Conservation (phyloP, 2,888 invertebrate species). For the Melinaea menophilus region DNA sequence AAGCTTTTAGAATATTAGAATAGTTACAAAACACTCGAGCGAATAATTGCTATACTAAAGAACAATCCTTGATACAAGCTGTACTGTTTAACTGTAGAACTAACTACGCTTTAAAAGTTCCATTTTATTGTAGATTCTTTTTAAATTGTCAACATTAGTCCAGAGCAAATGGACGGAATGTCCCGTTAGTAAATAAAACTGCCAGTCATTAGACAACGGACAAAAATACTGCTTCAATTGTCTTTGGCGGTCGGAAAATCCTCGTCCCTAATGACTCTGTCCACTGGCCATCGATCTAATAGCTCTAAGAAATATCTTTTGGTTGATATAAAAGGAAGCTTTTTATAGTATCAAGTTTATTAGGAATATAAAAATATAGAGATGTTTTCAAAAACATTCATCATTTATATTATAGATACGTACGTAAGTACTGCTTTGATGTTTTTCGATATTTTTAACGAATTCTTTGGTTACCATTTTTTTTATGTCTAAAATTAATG, state of each 20-base stretch:
- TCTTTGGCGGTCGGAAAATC: conserved; percentile 59
- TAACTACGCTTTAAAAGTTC: not conserved
- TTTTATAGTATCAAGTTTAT: not conserved
- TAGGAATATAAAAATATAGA: too few species aligned
- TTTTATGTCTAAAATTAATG: too few species aligned
- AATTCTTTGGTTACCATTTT: too few species aligned
- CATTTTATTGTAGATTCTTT: not conserved
- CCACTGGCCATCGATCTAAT: conserved; percentile 70
- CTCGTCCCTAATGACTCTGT: conserved; percentile 66
- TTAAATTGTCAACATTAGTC: not conserved
- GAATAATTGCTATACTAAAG: too few species aligned
- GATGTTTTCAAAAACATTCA: conserved; percentile 8
- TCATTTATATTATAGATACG: too few species aligned
- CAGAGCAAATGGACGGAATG: too few species aligned
- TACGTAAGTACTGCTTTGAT: too few species aligned
- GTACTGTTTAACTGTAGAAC: not conserved
- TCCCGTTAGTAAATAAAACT: conserved; percentile 44
- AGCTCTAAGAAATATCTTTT: conserved; percentile 17
- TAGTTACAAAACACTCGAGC: too few species aligned
- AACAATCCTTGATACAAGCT: too few species aligned
- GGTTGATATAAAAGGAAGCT: not conserved
- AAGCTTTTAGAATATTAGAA: too few species aligned
- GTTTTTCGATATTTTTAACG: not conserved
- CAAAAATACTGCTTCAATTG: conserved; percentile 73
- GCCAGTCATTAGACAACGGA: conserved; percentile 71